A percentile compares a stretch with the other conserved stretches of the same genome.
phyloP scores from a whole-genome alignment of 2,797 vertebrate species.

The Cyclopterus lumpus region DNA sequence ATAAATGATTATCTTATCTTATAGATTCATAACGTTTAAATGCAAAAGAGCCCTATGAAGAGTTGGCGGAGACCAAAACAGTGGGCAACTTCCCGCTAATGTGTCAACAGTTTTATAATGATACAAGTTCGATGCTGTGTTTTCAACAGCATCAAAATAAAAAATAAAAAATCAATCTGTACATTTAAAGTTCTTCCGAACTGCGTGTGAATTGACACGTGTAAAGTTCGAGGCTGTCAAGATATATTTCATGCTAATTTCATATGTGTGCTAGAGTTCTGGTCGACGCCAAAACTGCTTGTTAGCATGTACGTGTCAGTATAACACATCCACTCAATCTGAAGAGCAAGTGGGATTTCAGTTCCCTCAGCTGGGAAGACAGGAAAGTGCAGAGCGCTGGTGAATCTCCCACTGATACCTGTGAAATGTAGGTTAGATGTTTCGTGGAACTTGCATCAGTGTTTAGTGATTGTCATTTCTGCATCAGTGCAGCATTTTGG shows the following conservation, averaged over 20 bases:
- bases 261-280: not conserved
- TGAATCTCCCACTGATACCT: slow-evolving; percentile 44
- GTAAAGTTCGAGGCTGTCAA: not conserved
- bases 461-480: slow-evolving; percentile 61
- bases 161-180: too few species aligned
- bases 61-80: not conserved
- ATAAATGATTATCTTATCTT: too few species aligned
- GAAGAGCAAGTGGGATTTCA: slow-evolving; percentile 7
- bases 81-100: too few species aligned
- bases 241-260: not conserved
- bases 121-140: not conserved
- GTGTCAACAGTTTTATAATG: too few species aligned
- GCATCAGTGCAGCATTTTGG: slow-evolving; percentile 60
- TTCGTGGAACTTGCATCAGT: slow-evolving; percentile 72
- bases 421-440: slow-evolving; percentile 77
- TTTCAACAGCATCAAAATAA: not conserved
- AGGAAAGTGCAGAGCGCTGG: not conserved
- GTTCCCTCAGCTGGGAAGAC: slow-evolving; percentile 11
- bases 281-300: not conserved
- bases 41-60: not conserved
- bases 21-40: not conserved
- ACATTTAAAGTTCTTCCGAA: not conserved
- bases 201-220: not conserved
- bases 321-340: slow-evolving; percentile 2
- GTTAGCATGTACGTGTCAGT: not conserved